Evolutionary conservation across 1,140 invertebrate species (phyloP).

Genomic region (Anastatus disparis): DNA sequence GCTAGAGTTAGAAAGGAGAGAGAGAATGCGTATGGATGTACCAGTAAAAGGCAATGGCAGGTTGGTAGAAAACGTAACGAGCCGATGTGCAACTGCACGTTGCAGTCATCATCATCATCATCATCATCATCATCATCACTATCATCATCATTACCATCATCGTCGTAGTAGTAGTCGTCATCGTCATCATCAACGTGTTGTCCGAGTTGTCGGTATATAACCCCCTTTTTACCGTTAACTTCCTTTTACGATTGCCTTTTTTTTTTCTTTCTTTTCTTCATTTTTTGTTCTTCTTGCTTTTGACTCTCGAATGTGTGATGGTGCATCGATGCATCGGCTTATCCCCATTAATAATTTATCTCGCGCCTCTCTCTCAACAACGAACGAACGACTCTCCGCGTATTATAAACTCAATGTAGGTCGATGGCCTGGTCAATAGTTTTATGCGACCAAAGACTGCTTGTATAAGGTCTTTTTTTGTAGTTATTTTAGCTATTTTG

Average conservation of each 20-base stretch:
- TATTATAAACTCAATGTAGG: slow-evolving; percentile 14
- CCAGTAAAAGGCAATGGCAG: too few relatives aligned
- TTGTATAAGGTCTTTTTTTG: too few relatives aligned
- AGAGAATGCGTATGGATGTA: not conserved
- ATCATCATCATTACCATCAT: not conserved
- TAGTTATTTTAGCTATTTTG: too few relatives aligned
- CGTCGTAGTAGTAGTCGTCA: not conserved
- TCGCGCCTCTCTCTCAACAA: too few relatives aligned
- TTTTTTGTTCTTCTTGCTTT: too few relatives aligned
- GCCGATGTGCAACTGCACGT: not conserved
- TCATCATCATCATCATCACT: not conserved
- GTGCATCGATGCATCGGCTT: not conserved
- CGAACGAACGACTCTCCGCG: too few relatives aligned
- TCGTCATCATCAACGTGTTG: not conserved
- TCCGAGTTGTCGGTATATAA: not conserved
- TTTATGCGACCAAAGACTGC: too few relatives aligned
- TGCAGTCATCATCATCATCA: not conserved
- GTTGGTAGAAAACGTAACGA: slow-evolving; percentile 10
- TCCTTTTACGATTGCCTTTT: too few relatives aligned
- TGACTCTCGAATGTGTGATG: not conserved
- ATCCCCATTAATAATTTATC: slow-evolving; percentile 22
- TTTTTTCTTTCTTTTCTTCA: too few relatives aligned
- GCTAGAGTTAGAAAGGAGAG: not conserved
- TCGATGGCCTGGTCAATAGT: not conserved
- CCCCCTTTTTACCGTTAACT: not conserved